Base-by-base conservation (phyloP, 2,797 vertebrate species). In the Anisognathus igniventris region DNA sequence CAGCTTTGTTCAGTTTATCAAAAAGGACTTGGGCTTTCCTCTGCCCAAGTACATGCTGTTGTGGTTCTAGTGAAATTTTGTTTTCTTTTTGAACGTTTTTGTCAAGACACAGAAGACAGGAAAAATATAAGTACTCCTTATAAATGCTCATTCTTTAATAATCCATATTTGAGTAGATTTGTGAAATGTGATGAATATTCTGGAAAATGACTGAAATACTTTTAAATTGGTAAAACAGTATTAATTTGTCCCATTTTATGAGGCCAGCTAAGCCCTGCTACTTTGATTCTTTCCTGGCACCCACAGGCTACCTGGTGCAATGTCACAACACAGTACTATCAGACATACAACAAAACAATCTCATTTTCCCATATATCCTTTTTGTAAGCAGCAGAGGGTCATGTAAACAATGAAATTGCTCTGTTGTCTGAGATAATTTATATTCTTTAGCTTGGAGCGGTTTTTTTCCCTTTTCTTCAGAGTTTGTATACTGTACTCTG, bases 351-450 rank as follows among this genome's bases (percentile, higher is more conserved):
- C 67, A 77, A 70, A 76, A 47, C 74, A 90, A 93, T 93, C 92
- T 93, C 56, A 5, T 90, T 93, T 91, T 92, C 58, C 61, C 87
- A 17, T 88, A 21, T 94, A 90, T 90, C 75, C 81, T 92, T 81
- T 90, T 35, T 93, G 30, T 87, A 85, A 77, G 54, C 62, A 76
- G 40, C 86, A 70, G 66, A 86, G 68, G 66, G 81, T 88, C 58
- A 0, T 86, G 88, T 92, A 93, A 95, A 95, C 68, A 57, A 54
- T 47, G 28, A 77, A 88, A 71, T 80, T 77, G 35, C 51, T 88
- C 82, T 57, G 24, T 56, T 65, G 56, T 89, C 56, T 74, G 47
- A 48, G 56, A 47, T 75, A 77, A 77, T 88, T 95, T 84, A 13
- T 84, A 48, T 77, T 73, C 47, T 75, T 91, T 90, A 86, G 81